Conservation (phyloP, 2,113 vertebrate genomes). For the Lagenorhynchus albirostris region DNA sequence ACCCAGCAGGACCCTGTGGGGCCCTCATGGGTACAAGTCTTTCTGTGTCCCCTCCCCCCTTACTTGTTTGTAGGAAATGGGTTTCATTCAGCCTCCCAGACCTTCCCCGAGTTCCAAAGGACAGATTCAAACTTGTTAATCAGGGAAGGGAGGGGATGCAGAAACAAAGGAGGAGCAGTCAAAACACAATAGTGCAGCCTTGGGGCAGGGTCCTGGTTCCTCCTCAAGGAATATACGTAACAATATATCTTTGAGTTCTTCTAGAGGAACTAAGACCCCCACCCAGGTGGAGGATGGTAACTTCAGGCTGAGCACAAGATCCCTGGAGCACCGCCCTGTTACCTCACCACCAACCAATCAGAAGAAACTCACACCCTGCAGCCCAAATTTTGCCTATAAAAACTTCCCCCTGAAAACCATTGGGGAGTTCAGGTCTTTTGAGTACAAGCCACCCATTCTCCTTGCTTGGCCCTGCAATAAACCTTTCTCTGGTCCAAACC, state of each 20-base stretch:
- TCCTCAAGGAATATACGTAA: background rate
- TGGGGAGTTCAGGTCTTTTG: background rate
- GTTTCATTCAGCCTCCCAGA: background rate
- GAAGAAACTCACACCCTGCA: background rate
- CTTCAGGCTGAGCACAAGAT: background rate
- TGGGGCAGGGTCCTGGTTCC: background rate
- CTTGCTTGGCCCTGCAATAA: background rate
- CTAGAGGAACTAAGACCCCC: background rate
- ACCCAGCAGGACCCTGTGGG: background rate
- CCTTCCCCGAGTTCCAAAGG: background rate
- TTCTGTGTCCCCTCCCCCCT: background rate
- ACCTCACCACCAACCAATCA: background rate
- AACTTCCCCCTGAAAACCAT: background rate
- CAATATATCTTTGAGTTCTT: background rate
- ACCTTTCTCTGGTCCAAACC: background rate
- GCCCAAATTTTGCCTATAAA: background rate
- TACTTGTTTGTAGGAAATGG: background rate
- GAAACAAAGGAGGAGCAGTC: background rate
- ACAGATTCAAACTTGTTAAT: background rate
- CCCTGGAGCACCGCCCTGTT: background rate
- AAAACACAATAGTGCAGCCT: background rate
- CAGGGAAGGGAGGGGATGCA: background rate
- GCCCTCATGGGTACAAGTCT: background rate
- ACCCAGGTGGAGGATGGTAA: background rate
- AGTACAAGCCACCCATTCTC: background rate